These are phyloP conservation scores for Calonectris borealis DNA, from an alignment of 2,113 vertebrate genomes.

Conservation along the genomic window DNA sequence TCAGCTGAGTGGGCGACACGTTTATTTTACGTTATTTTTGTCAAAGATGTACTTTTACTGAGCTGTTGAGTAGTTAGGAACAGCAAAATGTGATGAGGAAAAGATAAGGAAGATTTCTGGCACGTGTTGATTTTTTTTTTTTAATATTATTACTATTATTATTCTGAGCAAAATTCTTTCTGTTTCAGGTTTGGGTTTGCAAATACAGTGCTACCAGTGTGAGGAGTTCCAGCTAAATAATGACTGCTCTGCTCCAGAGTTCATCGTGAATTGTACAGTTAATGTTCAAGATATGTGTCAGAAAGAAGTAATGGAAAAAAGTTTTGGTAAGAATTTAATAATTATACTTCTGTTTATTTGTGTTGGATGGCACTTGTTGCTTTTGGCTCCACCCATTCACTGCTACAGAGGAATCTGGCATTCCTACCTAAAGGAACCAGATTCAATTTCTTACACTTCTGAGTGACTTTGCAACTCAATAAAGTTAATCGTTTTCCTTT, in stretches of 20 bases:
- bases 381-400: neutral
- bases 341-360: neutral
- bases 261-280: slow-evolving; percentile 96
- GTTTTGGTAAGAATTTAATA: slow-evolving; percentile 82
- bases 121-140: neutral
- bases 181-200: slow-evolving; percentile 81
- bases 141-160: fast-evolving
- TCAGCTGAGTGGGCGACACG: neutral
- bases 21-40: neutral
- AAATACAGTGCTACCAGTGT: slow-evolving; percentile 99
- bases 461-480: neutral
- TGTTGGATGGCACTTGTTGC: neutral
- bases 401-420: neutral
- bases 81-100: neutral
- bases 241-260: slow-evolving; percentile 94
- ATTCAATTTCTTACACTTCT: neutral
- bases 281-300: slow-evolving; percentile 99
- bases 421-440: neutral
- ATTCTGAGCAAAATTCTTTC: neutral
- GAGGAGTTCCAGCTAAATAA: slow-evolving; percentile 92
- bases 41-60: neutral
- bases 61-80: neutral
- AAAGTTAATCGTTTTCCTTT: neutral
- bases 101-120: too few relatives aligned
- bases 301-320: slow-evolving; percentile 95